Conservation (phyloP, 2,888 invertebrate genomes). For the Trilocha varians region DNA sequence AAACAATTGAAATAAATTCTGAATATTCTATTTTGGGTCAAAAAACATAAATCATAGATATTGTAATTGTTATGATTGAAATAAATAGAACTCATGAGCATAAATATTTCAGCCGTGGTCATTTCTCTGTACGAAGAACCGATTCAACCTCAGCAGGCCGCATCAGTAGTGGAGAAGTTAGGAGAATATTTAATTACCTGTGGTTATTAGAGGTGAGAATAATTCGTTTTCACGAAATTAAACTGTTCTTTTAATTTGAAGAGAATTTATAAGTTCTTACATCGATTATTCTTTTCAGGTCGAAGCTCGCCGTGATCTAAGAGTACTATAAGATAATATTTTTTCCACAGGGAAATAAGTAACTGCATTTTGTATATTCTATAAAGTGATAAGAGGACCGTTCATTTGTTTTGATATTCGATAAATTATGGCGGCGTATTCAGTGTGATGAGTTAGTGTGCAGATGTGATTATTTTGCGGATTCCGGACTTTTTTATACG, state of each 20-base stretch:
- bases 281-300: constrained; percentile 50
- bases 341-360: constrained; percentile 75
- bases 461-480: constrained; percentile 68
- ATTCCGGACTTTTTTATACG: constrained; percentile 69
- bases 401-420: constrained; percentile 72
- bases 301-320: constrained; percentile 72
- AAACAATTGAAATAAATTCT: no score
- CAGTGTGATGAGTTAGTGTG: constrained; percentile 60
- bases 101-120: constrained; percentile 86
- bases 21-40: no score
- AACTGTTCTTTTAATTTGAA: not conserved
- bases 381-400: constrained; percentile 71
- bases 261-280: not conserved
- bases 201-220: constrained; percentile 88
- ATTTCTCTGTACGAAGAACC: constrained; percentile 96
- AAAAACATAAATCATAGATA: no score
- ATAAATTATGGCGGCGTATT: constrained; percentile 62
- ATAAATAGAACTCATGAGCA: constrained; percentile 7
- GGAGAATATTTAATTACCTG: constrained; percentile 97
- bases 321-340: constrained; percentile 74
- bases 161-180: constrained; percentile 96
- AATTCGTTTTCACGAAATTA: not conserved
- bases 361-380: constrained; percentile 76
- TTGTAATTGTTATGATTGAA: not conserved
- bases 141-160: constrained; percentile 96